Conservation (phyloP, 2,797 vertebrate species). For the Channa striata region DNA sequence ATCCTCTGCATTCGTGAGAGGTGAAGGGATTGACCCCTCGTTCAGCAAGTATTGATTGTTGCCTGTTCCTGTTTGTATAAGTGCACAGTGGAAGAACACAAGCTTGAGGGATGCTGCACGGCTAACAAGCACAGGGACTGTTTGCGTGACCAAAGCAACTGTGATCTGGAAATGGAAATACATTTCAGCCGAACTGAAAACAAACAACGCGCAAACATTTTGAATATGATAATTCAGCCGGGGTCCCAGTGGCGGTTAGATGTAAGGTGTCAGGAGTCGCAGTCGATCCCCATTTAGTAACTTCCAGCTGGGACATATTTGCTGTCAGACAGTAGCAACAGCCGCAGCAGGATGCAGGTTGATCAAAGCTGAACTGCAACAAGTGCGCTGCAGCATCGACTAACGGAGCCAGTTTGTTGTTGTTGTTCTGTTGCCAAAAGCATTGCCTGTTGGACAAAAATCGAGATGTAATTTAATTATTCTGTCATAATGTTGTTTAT, state of each 20-base stretch:
- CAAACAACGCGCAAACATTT: background rate
- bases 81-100: background rate
- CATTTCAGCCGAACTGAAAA: background rate
- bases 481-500: background rate
- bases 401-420: background rate
- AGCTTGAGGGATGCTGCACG: background rate
- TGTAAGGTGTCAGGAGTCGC: conserved; percentile 1
- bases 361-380: conserved; percentile 18
- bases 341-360: conserved; percentile 16
- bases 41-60: conserved; percentile 22
- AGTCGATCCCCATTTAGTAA: background rate
- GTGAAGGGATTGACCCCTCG: conserved; percentile 1
- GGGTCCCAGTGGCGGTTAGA: background rate
- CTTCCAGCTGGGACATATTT: conserved; percentile 13
- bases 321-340: conserved; percentile 20
- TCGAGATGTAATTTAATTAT: background rate
- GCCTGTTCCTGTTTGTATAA: conserved; percentile 5
- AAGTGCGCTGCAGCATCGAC: too few species aligned
- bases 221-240: conserved; percentile 1
- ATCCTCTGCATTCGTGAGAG: conserved; percentile 2
- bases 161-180: background rate
- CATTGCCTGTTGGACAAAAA: conserved; percentile 16
- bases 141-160: background rate
- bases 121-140: background rate
- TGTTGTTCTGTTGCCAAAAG: conserved; percentile 4